Base-by-base conservation (phyloP, 2,797 vertebrate species). In the Sebastes reedi region DNA sequence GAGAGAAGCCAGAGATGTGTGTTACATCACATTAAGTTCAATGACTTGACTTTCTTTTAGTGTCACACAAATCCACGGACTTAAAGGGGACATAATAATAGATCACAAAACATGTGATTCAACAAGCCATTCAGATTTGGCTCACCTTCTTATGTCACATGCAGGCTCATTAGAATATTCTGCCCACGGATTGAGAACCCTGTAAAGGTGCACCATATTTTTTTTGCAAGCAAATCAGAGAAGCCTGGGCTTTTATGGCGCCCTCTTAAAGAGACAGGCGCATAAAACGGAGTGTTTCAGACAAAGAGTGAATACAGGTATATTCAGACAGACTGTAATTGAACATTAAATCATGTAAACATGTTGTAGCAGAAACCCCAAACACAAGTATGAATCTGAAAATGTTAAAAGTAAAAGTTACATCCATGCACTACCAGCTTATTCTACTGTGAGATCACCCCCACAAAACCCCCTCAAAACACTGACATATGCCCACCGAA, bases 401-500 rank as follows among this genome's bases (percentile, higher is more conserved):
- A 52, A 52, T 50, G 20, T 36, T 36, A 36, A 36, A 36, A 36
- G 36, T 54, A 54, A 65, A 67, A 50, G 10, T 64, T 6, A 20
- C 42, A 22, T 1, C 13, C 39, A 42, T 61, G 59, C 39, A n/a
- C 80, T n/a, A 10, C 32, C 67, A 62, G 79, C 50, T 62, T 46
- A 46, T 61, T 78, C 42, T 18, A 59, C 60, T 5, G 42, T 8
- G 18, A 75, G 62, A 73, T 73, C 58, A 22, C 50, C 70, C 50
- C n/a, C 30, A 22, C 30, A 34, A 71, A 59, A 42, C 30, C 3
- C 5, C 32, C 46, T 46, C 1, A 67, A 88, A 84, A 85, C 72
- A 39, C 79, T 94, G 91, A 94, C 89, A 82, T 92, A 92, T 91
- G 87, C 83, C 58, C 80, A 9, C 25, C 8, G 59, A 81, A 67